Percentiles rank a stretch among this genome's conserved stretches.
Conservation (phyloP, 2,797 vertebrate genomes). For the Acipenser transmontanus region DNA sequence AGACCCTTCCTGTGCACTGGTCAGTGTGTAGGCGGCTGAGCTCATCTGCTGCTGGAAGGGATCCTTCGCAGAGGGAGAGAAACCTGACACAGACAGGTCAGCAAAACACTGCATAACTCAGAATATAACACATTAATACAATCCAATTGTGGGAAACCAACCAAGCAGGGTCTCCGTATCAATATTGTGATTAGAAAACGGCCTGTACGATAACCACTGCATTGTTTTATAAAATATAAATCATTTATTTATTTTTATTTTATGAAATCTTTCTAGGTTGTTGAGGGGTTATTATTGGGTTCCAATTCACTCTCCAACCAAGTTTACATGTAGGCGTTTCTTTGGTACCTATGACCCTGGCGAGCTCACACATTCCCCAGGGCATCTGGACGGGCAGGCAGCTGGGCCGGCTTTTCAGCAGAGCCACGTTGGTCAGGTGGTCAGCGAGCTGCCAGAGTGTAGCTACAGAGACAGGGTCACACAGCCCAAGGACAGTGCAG, state of each 20-base stretch:
- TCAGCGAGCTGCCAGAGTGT: constrained; percentile 24
- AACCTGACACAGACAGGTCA: constrained; percentile 18
- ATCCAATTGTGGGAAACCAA: too few relatives aligned
- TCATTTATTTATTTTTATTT: too few relatives aligned
- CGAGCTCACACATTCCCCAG: constrained; percentile 25
- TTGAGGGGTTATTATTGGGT: too few relatives aligned
- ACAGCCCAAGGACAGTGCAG: constrained; percentile 15
- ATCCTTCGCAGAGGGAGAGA: constrained; percentile 24
- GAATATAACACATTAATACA: too few relatives aligned
- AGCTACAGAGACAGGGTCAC: constrained; percentile 9
- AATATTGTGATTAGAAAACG: too few relatives aligned
- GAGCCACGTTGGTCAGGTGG: constrained; percentile 28
- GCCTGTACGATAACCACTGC: too few relatives aligned
- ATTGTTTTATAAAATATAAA: too few relatives aligned
- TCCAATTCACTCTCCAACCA: too few relatives aligned
- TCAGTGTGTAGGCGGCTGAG: constrained; percentile 23
- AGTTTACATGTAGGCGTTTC: too few relatives aligned
- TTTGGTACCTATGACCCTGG: constrained; percentile 28
- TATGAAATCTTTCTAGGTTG: too few relatives aligned
- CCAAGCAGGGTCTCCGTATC: too few relatives aligned
- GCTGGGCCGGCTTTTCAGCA: constrained; percentile 21
- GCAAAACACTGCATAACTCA: background rate
- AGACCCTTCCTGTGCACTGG: constrained; percentile 16
- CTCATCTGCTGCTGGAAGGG: constrained; percentile 24
- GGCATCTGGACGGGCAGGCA: constrained; percentile 27